Evolutionary conservation across 2,797 vertebrate genomes (phyloP).

Genomic region (Calcarius lapponicus): DNA sequence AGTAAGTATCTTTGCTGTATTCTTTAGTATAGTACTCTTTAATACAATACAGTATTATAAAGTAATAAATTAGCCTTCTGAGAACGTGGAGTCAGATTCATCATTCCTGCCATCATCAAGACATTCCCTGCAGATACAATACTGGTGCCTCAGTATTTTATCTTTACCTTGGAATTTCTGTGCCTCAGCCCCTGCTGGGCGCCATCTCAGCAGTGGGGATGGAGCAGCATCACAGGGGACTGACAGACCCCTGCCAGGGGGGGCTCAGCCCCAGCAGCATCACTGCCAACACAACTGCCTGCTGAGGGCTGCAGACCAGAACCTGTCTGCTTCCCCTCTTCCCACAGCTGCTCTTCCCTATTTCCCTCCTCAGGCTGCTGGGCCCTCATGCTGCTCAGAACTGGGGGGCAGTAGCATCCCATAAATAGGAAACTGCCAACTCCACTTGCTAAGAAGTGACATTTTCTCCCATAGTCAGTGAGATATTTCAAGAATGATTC

Average conservation of each 20-base stretch:
- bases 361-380: not conserved
- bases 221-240: rapidly evolving
- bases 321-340: not conserved
- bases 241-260: not conserved
- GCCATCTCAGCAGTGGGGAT: rapidly evolving
- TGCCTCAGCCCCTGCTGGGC: not conserved
- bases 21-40: not conserved
- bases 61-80: not conserved
- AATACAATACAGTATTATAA: not conserved
- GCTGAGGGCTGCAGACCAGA: not conserved
- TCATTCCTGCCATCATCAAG: not conserved
- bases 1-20: not conserved
- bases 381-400: not conserved
- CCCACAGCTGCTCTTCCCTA: not conserved
- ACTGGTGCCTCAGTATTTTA: not conserved
- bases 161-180: not conserved
- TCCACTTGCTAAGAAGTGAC: not conserved
- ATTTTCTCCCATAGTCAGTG: not conserved
- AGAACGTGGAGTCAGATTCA: not conserved
- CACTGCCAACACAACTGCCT: rapidly evolving
- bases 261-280: not conserved
- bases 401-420: not conserved
- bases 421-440: not conserved
- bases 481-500: not conserved
- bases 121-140: not conserved